phyloP scores from a whole-genome alignment of 1,140 invertebrate species.

The Hestina assimilis region DNA sequence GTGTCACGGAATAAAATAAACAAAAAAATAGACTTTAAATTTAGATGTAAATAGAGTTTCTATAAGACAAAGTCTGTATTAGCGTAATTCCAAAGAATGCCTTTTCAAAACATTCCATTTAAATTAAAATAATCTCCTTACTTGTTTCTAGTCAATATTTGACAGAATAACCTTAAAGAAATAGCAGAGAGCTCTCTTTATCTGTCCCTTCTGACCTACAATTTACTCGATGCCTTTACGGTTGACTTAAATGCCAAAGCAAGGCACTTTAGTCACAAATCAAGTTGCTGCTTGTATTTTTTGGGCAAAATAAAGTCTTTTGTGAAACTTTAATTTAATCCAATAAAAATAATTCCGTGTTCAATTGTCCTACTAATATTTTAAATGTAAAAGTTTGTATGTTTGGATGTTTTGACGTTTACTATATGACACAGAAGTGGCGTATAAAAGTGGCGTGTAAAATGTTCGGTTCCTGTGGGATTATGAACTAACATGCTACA shows the following conservation, averaged over 20 bases:
- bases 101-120: constrained; percentile 15
- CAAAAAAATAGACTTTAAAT: too few relatives aligned
- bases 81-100: neutral
- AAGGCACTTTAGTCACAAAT: constrained; percentile 61
- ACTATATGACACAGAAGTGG: too few relatives aligned
- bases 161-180: constrained; percentile 60
- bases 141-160: constrained; percentile 50
- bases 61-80: neutral
- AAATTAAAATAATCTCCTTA: constrained; percentile 26
- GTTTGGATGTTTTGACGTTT: too few relatives aligned
- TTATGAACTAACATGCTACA: too few relatives aligned
- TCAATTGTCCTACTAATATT: too few relatives aligned
- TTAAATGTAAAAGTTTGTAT: too few relatives aligned
- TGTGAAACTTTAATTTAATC: too few relatives aligned
- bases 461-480: too few relatives aligned
- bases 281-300: constrained; percentile 48
- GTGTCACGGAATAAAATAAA: too few relatives aligned
- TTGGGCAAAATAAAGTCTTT: constrained; percentile 10
- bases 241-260: constrained; percentile 74
- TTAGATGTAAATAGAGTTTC: neutral
- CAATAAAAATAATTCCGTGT: too few relatives aligned
- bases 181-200: constrained; percentile 63
- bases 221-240: constrained; percentile 75
- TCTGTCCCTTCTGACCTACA: constrained; percentile 76
- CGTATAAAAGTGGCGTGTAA: too few relatives aligned